Conservation (phyloP, 1,140 invertebrate genomes). For the Leptinotarsa texana region DNA sequence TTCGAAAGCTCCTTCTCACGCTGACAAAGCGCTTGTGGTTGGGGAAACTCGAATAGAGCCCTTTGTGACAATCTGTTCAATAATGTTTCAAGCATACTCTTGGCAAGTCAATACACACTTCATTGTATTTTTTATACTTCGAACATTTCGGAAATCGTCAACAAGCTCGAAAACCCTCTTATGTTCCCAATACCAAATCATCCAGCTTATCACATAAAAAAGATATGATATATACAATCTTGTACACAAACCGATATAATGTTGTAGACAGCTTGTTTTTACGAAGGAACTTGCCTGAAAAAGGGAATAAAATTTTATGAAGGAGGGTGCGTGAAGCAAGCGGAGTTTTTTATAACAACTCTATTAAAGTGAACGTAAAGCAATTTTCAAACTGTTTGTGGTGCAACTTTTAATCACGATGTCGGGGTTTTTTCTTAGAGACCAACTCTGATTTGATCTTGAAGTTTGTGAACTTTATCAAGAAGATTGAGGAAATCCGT, state of each 20-base stretch:
- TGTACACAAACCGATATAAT: background rate
- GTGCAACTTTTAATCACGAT: background rate
- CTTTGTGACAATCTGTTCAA: background rate
- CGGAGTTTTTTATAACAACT: slow-evolving; percentile 1
- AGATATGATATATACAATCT: background rate
- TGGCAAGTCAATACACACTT: background rate
- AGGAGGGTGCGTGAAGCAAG: background rate
- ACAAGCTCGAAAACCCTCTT: background rate
- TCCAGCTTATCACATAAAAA: background rate
- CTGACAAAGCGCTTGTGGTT: too few species aligned
- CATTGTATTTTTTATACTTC: background rate
- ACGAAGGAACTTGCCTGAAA: background rate
- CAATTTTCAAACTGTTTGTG: background rate
- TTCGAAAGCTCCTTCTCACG: too few species aligned
- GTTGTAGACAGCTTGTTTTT: background rate
- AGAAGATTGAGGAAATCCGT: too few species aligned
- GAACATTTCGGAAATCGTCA: background rate
- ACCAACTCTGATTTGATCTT: background rate
- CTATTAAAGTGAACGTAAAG: background rate
- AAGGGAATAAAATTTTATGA: background rate
- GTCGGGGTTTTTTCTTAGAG: too few species aligned
- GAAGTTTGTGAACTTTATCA: background rate
- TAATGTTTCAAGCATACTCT: background rate
- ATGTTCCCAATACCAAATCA: background rate
- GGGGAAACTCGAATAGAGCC: background rate